phyloP scores from a whole-genome alignment of 2,113 vertebrate species.

The Hydrochoerus hydrochaeris region DNA sequence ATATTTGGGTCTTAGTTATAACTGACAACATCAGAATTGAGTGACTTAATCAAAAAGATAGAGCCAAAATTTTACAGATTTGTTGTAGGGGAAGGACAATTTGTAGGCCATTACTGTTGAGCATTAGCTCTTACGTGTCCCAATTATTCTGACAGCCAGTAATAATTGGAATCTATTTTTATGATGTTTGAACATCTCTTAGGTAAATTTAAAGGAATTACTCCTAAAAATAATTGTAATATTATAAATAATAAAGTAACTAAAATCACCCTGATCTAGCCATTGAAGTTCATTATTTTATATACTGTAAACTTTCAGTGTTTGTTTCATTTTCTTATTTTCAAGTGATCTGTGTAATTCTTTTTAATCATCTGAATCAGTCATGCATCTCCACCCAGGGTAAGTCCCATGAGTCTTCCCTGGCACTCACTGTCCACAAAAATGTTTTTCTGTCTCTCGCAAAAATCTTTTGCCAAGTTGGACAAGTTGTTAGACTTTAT shows the following conservation, averaged over 20 bases:
- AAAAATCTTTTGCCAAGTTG: background rate
- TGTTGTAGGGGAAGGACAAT: background rate
- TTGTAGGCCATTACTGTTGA: background rate
- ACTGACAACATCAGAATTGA: background rate
- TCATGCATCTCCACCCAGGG: background rate
- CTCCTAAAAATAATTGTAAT: constrained; percentile 27
- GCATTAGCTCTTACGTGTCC: background rate
- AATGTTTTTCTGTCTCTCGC: background rate
- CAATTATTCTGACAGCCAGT: background rate
- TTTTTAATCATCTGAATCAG: background rate
- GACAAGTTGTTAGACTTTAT: background rate
- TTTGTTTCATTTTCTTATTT: background rate
- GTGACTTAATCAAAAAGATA: background rate
- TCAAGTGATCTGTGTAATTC: background rate
- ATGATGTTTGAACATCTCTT: background rate
- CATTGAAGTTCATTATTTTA: background rate
- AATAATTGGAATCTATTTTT: background rate
- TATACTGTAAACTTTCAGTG: background rate
- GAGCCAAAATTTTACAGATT: background rate
- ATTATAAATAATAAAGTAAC: background rate
- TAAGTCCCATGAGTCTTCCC: background rate
- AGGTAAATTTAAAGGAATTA: background rate
- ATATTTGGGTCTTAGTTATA: background rate
- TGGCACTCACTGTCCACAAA: background rate
- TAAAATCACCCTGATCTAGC: background rate